phyloP scores from a whole-genome alignment of 2,888 invertebrate genomes.

The Trichogramma evanescens region DNA sequence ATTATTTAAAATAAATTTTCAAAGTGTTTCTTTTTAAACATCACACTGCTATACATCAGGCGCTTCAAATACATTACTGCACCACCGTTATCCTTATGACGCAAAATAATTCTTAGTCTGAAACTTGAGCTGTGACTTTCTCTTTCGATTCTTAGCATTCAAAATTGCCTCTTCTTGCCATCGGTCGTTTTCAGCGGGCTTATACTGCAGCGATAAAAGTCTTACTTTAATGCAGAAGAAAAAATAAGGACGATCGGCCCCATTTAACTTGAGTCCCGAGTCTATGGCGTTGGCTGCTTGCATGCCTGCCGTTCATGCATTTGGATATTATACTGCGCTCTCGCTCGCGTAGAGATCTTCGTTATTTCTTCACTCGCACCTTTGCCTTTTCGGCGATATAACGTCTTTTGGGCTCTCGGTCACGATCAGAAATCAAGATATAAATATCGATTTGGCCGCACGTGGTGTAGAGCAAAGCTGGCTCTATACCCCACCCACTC shows the following conservation, averaged over 20 bases:
- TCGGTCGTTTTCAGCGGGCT: no score
- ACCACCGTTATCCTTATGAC: no score
- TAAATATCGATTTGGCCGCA: constrained; percentile 19
- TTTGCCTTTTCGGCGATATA: neutral
- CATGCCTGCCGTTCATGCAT: no score
- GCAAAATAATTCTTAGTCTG: no score
- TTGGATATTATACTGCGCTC: neutral
- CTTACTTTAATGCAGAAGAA: neutral
- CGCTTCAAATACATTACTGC: no score
- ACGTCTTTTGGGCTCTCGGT: constrained; percentile 15
- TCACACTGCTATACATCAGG: no score
- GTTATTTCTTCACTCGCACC: neutral
- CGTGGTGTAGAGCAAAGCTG: neutral
- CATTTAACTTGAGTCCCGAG: constrained; percentile 1
- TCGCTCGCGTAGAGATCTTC: neutral
- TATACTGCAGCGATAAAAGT: no score
- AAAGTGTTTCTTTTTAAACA: no score
- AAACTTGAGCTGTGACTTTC: no score
- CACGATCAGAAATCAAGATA: constrained; percentile 23
- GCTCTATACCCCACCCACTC: neutral
- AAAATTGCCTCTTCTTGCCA: no score
- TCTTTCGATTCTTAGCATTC: no score
- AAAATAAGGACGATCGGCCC: neutral
- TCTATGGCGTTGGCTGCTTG: neutral
- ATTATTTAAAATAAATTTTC: no score